Percentiles rank a stretch among this genome's conserved stretches.
Conservation (phyloP, 2,888 invertebrate genomes). For the Ephialtes manifestator region DNA sequence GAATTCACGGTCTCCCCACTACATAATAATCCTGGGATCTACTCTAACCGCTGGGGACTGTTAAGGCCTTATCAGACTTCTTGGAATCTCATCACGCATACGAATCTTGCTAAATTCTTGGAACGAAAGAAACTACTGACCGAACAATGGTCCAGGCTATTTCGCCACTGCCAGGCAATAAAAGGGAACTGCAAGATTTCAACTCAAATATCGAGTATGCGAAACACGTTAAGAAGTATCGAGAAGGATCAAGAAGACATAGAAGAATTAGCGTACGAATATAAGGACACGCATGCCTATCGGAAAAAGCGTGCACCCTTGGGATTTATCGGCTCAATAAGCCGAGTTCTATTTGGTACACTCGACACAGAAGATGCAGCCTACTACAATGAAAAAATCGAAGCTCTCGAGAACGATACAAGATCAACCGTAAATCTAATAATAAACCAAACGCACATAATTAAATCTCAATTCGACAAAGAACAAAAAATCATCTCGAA, state of each 20-base stretch:
- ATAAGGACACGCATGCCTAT: no score
- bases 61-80: conserved; percentile 16
- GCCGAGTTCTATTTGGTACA: not conserved
- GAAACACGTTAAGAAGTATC: not conserved
- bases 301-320: no score
- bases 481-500: not conserved
- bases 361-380: conserved; percentile 3
- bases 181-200: not conserved
- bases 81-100: conserved; percentile 21
- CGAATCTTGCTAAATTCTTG: conserved; percentile 7
- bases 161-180: not conserved
- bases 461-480: conserved; percentile 4
- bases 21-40: conserved; percentile 14
- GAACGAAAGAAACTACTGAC: not conserved
- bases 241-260: not conserved
- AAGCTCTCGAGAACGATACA: conserved; percentile 23
- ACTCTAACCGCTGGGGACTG: conserved; percentile 26
- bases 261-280: not conserved
- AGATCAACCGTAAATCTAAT: conserved; percentile 11
- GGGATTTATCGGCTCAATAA: no score
- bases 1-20: not conserved
- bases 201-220: not conserved
- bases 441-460: conserved; percentile 15
- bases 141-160: not conserved
- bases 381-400: conserved; percentile 6